A percentile compares a stretch with the other conserved stretches of the same genome.
These are phyloP conservation scores for Sylvietta virens DNA, from an alignment of 2,113 vertebrate genomes.

Conservation along the genomic window DNA sequence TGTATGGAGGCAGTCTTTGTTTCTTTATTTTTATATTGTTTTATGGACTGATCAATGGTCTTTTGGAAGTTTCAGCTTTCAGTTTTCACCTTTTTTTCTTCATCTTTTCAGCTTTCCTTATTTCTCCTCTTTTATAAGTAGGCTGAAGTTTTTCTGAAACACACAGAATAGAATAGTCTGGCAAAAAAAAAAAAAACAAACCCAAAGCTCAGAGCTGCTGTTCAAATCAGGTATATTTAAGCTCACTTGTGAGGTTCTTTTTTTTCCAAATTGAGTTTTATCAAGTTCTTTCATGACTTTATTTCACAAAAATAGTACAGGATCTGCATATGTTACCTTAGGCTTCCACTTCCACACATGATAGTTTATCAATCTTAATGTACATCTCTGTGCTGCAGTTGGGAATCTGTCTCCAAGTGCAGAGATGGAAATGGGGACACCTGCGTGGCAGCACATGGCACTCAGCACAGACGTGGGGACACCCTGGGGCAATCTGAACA, in stretches of 20 bases:
- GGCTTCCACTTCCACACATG: neutral
- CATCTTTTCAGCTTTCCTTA: neutral
- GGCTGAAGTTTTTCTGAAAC: neutral
- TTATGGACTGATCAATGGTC: neutral
- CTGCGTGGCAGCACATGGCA: accelerated
- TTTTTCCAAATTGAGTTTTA: neutral
- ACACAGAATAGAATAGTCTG: neutral
- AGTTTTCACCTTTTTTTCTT: neutral
- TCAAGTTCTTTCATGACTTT: neutral
- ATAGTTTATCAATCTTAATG: neutral
- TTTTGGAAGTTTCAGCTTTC: neutral
- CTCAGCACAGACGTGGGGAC: accelerated
- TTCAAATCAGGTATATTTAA: neutral
- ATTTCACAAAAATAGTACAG: neutral
- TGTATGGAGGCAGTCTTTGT: neutral
- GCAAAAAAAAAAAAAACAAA: neutral
- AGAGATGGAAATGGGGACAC: neutral
- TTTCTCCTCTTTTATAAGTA: neutral
- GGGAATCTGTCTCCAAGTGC: neutral
- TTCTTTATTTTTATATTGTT: neutral
- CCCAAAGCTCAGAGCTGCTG: neutral
- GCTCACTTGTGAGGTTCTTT: neutral
- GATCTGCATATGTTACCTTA: neutral
- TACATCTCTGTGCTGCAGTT: neutral
- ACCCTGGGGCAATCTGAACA: accelerated